Base-by-base conservation (phyloP, 2,888 invertebrate genomes). In the Crepidodera aurea region DNA sequence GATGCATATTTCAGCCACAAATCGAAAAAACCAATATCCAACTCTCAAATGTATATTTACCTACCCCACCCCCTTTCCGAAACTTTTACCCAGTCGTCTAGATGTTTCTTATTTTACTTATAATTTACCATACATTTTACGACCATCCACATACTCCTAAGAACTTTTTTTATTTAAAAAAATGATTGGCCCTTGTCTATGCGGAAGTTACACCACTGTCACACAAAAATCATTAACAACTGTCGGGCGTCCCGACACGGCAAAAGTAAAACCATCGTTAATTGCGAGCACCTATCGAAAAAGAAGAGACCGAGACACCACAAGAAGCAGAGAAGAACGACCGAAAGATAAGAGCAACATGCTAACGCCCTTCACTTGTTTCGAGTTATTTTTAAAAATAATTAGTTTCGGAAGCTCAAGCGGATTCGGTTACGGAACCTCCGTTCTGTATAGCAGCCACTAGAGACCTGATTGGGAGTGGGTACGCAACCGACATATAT, bases 371-470 rank as follows among this genome's bases (percentile, higher is more conserved):
- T 65, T 66, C 60, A 56, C 61, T 67, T 56, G 59, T 64, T 65
- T 50, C 27, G 59, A 65, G 70, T 68, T 76, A 75, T 76, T 76
- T 76, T 75, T 75, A 75, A 74, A 75, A 76, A 76, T 75, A 76
- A 76, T 76, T 76, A 75, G 75, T 75, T 74, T 74, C 75, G 75
- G 76, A 75, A 74, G 75, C 76, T 76, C 67, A 54, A 65, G 65
- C 69, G 68, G 58, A 66, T 56, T 51, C 55, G 51, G 64, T 56
- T 65, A 58, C 67, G 59, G 59, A 61, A 64, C 64, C 44, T 40
- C 12, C 54, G 37, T 37, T 34, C 29, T 27, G 56, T 62, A 29
- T 32, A 53, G 51, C 51, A 39, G 50, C 56, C 44, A 32, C 56
- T 51, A 40, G 27, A 13, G 34, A 40, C 18, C 12, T 22, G 39